These are phyloP conservation scores for Syrrhaptes paradoxus DNA, from an alignment of 2,113 vertebrate species.

Conservation along the genomic window DNA sequence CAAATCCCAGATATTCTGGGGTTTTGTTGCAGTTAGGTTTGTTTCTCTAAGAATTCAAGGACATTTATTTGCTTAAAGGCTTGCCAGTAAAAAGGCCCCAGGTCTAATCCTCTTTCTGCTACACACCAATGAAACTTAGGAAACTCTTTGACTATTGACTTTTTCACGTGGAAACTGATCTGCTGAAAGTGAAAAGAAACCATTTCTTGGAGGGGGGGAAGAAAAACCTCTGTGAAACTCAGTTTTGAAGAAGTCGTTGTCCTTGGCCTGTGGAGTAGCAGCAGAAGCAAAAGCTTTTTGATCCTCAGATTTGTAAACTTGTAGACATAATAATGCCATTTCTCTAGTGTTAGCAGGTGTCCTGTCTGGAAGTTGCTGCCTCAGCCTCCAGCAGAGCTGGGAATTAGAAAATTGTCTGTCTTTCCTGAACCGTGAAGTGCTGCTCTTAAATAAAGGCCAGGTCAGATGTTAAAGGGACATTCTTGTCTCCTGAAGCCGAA, in stretches of 20 bases:
- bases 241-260: constrained; percentile 64
- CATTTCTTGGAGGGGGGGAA: constrained; percentile 15
- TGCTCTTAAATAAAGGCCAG: constrained; percentile 78
- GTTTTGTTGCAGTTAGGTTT: constrained; percentile 50
- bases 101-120: constrained; percentile 69
- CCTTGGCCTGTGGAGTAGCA: constrained; percentile 67
- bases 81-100: constrained; percentile 68
- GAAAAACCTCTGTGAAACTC: constrained; percentile 41
- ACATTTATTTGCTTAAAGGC: constrained; percentile 68
- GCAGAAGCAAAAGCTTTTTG: constrained; percentile 74
- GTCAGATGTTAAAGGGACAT: constrained; percentile 79
- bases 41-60: constrained; percentile 58
- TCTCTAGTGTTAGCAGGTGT: constrained; percentile 77
- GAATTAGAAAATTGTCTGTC: constrained; percentile 79
- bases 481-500: constrained; percentile 76
- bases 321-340: constrained; percentile 77
- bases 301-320: constrained; percentile 78
- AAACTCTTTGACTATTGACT: constrained; percentile 72
- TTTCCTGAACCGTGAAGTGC: constrained; percentile 77
- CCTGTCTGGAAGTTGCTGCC: constrained; percentile 76
- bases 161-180: constrained; percentile 71
- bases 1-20: constrained; percentile 19
- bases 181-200: constrained; percentile 63
- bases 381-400: constrained; percentile 74
- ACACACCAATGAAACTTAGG: constrained; percentile 65